Conservation (phyloP, 2,113 vertebrate species). For the Sterrhoptilus dennistouni region DNA sequence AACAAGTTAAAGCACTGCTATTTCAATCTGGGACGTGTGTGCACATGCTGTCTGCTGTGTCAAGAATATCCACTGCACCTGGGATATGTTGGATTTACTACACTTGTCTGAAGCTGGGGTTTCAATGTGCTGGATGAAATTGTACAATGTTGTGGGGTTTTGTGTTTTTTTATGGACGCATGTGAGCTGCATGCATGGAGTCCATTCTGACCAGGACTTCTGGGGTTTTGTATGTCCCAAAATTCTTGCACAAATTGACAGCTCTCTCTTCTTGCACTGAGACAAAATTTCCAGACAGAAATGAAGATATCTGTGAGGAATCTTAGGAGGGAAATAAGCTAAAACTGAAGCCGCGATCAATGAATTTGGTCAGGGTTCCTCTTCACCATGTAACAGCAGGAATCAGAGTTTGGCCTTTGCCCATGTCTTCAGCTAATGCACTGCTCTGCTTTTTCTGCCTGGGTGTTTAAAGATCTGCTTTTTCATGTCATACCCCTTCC, state of each 20-base stretch:
- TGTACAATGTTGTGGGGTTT: neutral
- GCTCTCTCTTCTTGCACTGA: neutral
- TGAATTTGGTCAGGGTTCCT: neutral
- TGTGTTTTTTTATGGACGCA: too few species aligned
- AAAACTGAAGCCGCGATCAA: accelerated
- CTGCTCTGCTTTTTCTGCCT: neutral
- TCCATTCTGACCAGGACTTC: neutral
- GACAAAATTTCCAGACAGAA: neutral
- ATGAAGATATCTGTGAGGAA: neutral
- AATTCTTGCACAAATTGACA: neutral
- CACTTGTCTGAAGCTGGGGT: neutral
- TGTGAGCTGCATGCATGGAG: neutral
- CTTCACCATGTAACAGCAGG: neutral
- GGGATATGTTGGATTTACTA: neutral
- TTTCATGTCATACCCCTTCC: accelerated
- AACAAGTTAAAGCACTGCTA: neutral
- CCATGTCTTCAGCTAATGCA: neutral
- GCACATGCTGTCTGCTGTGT: neutral
- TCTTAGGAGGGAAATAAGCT: neutral
- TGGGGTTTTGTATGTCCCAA: neutral
- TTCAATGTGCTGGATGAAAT: neutral
- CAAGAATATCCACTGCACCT: neutral
- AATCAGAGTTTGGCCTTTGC: neutral
- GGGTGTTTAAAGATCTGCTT: neutral
- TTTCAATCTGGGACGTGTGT: neutral